Percentiles rank a stretch among this genome's conserved stretches.
Conservation (phyloP, 2,888 invertebrate genomes). For the Erebia epiphron region DNA sequence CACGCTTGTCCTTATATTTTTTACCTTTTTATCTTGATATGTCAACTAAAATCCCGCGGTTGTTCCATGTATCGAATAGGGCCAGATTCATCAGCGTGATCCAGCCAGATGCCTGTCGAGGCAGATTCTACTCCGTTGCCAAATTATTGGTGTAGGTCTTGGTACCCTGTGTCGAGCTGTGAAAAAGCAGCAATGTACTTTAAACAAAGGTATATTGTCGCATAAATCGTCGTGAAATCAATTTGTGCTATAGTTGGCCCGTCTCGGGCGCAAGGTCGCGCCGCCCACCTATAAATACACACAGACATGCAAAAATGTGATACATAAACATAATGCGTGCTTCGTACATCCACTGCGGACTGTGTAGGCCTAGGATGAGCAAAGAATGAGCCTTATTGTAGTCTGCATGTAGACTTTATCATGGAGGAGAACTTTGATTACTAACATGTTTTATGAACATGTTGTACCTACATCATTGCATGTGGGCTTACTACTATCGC, state of each 20-base stretch:
- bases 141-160: not conserved
- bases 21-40: no score
- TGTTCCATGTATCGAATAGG: no score
- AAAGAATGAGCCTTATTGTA: not conserved
- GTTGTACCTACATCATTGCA: no score
- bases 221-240: constrained; percentile 42
- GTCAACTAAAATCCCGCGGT: no score
- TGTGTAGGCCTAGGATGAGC: constrained; percentile 9
- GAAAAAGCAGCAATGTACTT: constrained; percentile 45
- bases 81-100: no score
- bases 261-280: constrained; percentile 77
- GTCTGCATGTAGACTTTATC: no score
- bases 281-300: constrained; percentile 77
- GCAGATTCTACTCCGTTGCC: not conserved
- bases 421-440: no score
- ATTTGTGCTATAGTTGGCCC: constrained; percentile 50
- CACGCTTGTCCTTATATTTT: no score
- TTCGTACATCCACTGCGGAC: not conserved
- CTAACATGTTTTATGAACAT: no score
- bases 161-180: not conserved
- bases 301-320: constrained; percentile 75
- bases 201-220: constrained; percentile 27
- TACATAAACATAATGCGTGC: constrained; percentile 30
- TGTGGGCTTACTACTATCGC: no score
- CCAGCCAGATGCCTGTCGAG: no score